phyloP scores from a whole-genome alignment of 1,140 invertebrate genomes.

The Brachystomella parvula region DNA sequence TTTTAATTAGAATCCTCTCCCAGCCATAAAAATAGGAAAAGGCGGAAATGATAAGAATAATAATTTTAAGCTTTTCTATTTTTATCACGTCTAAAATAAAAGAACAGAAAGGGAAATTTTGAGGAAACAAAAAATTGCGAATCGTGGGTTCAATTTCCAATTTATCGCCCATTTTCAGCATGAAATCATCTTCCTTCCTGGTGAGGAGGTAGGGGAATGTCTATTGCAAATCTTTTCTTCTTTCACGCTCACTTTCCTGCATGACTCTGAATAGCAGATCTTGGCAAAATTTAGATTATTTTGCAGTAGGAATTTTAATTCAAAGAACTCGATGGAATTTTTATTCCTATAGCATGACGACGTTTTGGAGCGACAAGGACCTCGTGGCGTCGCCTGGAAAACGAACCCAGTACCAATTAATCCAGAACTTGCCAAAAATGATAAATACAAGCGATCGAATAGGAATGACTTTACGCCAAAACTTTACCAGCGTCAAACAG shows the following conservation, averaged over 20 bases:
- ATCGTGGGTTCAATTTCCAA: no score
- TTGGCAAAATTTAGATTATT: not conserved
- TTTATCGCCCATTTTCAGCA: no score
- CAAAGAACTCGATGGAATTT: no score
- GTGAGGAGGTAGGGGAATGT: not conserved
- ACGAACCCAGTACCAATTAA: constrained; percentile 40
- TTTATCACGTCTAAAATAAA: no score
- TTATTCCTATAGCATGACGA: constrained; percentile 33
- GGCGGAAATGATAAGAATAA: not conserved
- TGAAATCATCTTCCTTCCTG: not conserved
- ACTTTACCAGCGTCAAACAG: constrained; percentile 39
- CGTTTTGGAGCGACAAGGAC: constrained; percentile 37
- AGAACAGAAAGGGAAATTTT: no score
- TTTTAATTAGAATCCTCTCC: no score
- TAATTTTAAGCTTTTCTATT: not conserved
- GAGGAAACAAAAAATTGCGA: no score
- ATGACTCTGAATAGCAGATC: not conserved
- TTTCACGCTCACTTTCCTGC: not conserved
- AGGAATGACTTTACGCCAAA: constrained; percentile 35
- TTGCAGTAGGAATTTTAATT: not conserved
- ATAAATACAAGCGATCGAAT: constrained; percentile 29
- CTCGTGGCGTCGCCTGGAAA: constrained; percentile 39
- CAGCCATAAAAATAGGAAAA: no score
- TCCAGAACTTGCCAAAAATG: constrained; percentile 29
- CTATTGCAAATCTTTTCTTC: not conserved